These are phyloP conservation scores for Nematopogon swammerdamellus DNA, from an alignment of 2,888 invertebrate species.

Conservation along the genomic window DNA sequence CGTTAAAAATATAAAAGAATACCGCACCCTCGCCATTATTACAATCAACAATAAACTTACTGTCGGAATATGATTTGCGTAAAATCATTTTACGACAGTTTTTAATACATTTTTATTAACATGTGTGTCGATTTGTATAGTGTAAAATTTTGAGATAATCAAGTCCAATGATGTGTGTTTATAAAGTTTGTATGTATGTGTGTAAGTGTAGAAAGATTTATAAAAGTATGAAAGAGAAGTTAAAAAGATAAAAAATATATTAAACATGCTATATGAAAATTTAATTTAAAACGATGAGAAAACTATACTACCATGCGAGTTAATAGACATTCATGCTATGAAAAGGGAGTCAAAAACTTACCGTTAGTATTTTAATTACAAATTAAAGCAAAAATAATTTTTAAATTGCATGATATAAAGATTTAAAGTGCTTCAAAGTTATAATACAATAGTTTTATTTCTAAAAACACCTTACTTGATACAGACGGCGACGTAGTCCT, in stretches of 20 bases:
- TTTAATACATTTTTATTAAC: slow-evolving; percentile 11
- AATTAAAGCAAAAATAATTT: background rate
- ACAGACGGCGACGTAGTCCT: background rate
- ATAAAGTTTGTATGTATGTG: background rate
- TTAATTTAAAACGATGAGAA: background rate
- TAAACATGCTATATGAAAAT: background rate
- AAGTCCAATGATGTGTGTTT: background rate
- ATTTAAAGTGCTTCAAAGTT: background rate
- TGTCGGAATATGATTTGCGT: too few relatives aligned
- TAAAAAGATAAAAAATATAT: background rate
- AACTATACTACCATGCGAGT: background rate
- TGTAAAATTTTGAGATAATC: slow-evolving; percentile 40
- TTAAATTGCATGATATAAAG: background rate
- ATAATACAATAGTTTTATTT: background rate
- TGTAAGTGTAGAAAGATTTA: background rate
- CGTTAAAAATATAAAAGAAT: slow-evolving; percentile 13
- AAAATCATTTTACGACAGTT: background rate
- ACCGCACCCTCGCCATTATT: slow-evolving; percentile 48
- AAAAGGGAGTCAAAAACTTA: background rate
- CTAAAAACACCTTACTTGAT: background rate
- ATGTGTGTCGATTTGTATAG: slow-evolving; percentile 36
- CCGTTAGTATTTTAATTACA: background rate
- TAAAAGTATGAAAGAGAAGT: background rate
- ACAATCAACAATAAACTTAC: slow-evolving; percentile 20
- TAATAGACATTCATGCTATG: background rate